A percentile compares a stretch with the other conserved stretches of the same genome.
These are phyloP conservation scores for Ephialtes manifestator DNA, from an alignment of 2,888 invertebrate genomes.

Conservation along the genomic window DNA sequence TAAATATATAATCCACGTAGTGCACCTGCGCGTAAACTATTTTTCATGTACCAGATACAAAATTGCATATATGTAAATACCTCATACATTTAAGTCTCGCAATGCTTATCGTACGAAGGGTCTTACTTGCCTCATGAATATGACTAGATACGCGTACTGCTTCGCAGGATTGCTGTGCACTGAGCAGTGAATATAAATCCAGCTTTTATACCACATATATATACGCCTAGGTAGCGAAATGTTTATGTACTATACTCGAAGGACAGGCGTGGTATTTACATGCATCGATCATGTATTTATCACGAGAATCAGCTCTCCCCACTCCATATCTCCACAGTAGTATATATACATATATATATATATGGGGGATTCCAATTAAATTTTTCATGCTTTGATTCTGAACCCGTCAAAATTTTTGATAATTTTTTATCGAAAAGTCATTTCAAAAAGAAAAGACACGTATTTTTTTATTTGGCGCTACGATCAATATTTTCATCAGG, in stretches of 20 bases:
- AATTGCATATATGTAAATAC: neutral
- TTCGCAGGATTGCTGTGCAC: slow-evolving; percentile 3
- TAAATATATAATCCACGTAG: neutral
- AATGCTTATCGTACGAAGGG: slow-evolving; percentile 17
- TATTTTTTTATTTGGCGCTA: too few relatives aligned
- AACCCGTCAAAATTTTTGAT: too few relatives aligned
- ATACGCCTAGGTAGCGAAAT: slow-evolving; percentile 8
- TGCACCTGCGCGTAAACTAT: neutral
- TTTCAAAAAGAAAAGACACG: too few relatives aligned
- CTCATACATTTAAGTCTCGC: slow-evolving; percentile 18
- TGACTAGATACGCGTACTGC: neutral
- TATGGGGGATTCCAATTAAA: too few relatives aligned
- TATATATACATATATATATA: neutral
- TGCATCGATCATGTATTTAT: slow-evolving; percentile 80
- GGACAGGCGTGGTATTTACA: slow-evolving; percentile 72
- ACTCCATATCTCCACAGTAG: neutral
- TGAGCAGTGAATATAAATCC: neutral
- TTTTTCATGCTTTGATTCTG: too few relatives aligned
- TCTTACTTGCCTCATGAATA: slow-evolving; percentile 47
- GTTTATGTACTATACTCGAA: slow-evolving; percentile 40
- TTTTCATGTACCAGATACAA: slow-evolving; percentile 14
- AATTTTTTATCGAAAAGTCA: too few relatives aligned
- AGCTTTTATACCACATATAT: neutral
- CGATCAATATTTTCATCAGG: too few relatives aligned
- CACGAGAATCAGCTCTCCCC: slow-evolving; percentile 59